Conservation (phyloP, 2,797 vertebrate genomes). For the Emydoidea blandingii region DNA sequence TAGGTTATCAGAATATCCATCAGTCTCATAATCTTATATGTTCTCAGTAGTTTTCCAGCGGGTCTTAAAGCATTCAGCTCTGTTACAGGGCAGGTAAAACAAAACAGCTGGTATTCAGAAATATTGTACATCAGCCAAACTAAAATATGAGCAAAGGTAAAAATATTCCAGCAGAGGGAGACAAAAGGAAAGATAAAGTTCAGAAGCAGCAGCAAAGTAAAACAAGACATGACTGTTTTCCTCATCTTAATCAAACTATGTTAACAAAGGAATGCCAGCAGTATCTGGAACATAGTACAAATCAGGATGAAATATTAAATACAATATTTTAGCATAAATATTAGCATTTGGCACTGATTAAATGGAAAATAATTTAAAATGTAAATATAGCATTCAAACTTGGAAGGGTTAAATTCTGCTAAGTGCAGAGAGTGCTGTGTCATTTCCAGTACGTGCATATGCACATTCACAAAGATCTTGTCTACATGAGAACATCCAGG, state of each 20-base stretch:
- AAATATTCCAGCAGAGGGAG: slow-evolving; percentile 60
- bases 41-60: background rate
- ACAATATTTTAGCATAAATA: background rate
- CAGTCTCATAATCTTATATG: accelerated
- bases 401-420: background rate
- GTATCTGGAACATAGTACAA: background rate
- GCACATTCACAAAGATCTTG: background rate
- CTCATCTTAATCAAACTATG: accelerated
- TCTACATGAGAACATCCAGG: background rate
- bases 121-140: too few species aligned
- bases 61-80: background rate
- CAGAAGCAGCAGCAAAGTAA: accelerated
- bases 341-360: too few species aligned
- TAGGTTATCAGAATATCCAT: background rate
- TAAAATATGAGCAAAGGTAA: background rate
- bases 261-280: background rate
- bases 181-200: slow-evolving; percentile 42
- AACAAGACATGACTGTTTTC: background rate
- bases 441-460: background rate
- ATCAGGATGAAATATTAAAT: background rate
- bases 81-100: background rate
- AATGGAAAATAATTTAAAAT: background rate
- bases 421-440: background rate
- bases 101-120: background rate
- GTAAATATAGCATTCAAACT: background rate